Percentiles rank a stretch among this genome's conserved stretches.
Conservation (phyloP, 2,888 invertebrate species). For the Odiellus spinosus region DNA sequence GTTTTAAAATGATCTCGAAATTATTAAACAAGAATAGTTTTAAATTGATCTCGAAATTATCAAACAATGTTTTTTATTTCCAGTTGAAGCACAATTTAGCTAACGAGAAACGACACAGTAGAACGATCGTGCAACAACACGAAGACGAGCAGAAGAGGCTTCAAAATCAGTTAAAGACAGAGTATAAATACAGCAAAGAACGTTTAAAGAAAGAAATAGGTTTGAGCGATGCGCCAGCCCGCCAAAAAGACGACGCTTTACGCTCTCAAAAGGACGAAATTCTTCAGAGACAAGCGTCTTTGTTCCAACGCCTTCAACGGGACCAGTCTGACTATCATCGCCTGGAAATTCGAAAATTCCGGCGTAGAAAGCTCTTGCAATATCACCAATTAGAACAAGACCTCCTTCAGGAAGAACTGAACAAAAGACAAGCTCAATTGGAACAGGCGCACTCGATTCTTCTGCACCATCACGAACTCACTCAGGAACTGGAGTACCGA, state of each 20-base stretch:
- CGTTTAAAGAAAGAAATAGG: constrained; percentile 84
- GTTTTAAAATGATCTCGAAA: neutral
- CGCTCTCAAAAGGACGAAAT: constrained; percentile 42
- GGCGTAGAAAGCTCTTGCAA: constrained; percentile 70
- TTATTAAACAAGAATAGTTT: neutral
- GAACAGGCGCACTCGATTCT: constrained; percentile 90
- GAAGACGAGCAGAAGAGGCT: constrained; percentile 83
- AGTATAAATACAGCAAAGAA: constrained; percentile 87
- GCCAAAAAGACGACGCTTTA: constrained; percentile 73
- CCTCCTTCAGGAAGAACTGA: constrained; percentile 76
- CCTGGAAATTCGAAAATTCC: constrained; percentile 78
- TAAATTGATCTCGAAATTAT: neutral
- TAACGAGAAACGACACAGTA: constrained; percentile 80
- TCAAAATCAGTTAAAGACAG: constrained; percentile 81
- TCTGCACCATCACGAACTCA: constrained; percentile 88
- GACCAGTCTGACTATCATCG: constrained; percentile 82
- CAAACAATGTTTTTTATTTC: constrained; percentile 21
- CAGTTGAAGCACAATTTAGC: constrained; percentile 70
- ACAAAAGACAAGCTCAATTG: constrained; percentile 82
- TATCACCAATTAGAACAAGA: constrained; percentile 81
- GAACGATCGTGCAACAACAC: constrained; percentile 75
- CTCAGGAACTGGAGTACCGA: constrained; percentile 84
- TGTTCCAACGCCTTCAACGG: constrained; percentile 68
- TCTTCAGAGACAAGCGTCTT: constrained; percentile 43
- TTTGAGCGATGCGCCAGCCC: constrained; percentile 68